These are phyloP conservation scores for Theretra japonica DNA, from an alignment of 2,888 invertebrate genomes.

Conservation along the genomic window DNA sequence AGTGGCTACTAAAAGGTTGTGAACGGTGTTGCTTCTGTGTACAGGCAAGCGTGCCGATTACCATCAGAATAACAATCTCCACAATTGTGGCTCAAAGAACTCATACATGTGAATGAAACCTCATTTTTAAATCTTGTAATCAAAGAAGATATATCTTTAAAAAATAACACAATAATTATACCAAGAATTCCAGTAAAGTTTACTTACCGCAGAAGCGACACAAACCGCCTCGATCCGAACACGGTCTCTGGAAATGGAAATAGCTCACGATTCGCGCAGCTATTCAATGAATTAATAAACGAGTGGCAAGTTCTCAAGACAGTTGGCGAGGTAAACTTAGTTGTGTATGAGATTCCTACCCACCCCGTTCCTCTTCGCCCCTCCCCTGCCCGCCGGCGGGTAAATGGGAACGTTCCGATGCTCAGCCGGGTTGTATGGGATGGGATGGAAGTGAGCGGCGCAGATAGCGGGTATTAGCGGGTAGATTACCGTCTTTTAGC, in stretches of 20 bases:
- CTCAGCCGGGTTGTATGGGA: not conserved
- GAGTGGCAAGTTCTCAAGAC: constrained; percentile 10
- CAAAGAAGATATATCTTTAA: no score
- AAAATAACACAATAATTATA: no score
- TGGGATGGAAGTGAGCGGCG: not conserved
- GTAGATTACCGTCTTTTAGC: not conserved
- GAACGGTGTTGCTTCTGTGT: no score
- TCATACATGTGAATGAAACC: no score
- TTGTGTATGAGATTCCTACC: not conserved
- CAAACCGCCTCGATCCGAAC: not conserved
- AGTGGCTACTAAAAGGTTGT: no score
- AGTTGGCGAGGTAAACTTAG: not conserved
- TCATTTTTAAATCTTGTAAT: no score
- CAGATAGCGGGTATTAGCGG: not conserved
- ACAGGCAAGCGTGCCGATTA: no score
- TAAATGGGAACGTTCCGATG: constrained; percentile 1
- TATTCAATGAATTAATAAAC: constrained; percentile 19
- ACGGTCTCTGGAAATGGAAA: not conserved
- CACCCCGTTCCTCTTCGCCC: not conserved
- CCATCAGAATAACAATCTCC: no score
- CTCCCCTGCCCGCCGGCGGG: not conserved
- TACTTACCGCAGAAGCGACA: not conserved
- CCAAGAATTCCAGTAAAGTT: no score
- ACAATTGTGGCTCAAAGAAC: no score
- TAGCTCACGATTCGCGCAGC: not conserved